A percentile compares a stretch with the other conserved stretches of the same genome.
These are phyloP conservation scores for Spodoptera frugiperda DNA, from an alignment of 1,140 invertebrate genomes.

Conservation along the genomic window DNA sequence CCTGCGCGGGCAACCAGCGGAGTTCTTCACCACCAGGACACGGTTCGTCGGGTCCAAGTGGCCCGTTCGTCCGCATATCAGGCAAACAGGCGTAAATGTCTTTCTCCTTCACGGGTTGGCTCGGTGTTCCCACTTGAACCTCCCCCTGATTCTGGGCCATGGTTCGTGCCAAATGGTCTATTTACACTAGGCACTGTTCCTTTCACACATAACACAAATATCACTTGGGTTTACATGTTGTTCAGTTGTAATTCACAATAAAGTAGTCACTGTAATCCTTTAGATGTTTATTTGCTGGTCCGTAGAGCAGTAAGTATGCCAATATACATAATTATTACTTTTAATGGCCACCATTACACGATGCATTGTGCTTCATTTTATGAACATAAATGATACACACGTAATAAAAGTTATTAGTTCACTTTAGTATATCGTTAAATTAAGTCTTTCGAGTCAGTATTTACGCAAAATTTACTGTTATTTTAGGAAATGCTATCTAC, in stretches of 20 bases:
- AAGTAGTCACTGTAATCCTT: constrained; percentile 64
- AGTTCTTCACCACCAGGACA: constrained; percentile 94
- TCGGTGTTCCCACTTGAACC: constrained; percentile 82
- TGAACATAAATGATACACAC: constrained; percentile 64
- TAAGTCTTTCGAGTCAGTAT: constrained; percentile 64
- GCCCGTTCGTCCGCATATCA: constrained; percentile 88
- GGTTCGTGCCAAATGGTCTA: constrained; percentile 67
- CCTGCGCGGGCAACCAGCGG: constrained; percentile 96
- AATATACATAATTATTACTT: constrained; percentile 85
- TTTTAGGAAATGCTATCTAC: constrained; percentile 82
- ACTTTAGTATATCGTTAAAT: constrained; percentile 64
- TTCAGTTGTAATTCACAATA: constrained; percentile 59
- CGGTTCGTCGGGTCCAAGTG: constrained; percentile 91
- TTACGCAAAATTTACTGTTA: constrained; percentile 73
- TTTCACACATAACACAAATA: constrained; percentile 73
- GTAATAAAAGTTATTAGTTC: constrained; percentile 59
- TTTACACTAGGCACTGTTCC: constrained; percentile 71
- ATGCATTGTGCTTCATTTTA: constrained; percentile 82
- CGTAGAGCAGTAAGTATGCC: constrained; percentile 82
- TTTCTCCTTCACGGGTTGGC: constrained; percentile 83
- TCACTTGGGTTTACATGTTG: constrained; percentile 72
- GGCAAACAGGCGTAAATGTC: constrained; percentile 90
- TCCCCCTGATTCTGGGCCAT: constrained; percentile 86
- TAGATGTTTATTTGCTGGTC: constrained; percentile 71
- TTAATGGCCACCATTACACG: constrained; percentile 86